Conservation (phyloP, 2,888 invertebrate genomes). For the Bugulina stolonifera region DNA sequence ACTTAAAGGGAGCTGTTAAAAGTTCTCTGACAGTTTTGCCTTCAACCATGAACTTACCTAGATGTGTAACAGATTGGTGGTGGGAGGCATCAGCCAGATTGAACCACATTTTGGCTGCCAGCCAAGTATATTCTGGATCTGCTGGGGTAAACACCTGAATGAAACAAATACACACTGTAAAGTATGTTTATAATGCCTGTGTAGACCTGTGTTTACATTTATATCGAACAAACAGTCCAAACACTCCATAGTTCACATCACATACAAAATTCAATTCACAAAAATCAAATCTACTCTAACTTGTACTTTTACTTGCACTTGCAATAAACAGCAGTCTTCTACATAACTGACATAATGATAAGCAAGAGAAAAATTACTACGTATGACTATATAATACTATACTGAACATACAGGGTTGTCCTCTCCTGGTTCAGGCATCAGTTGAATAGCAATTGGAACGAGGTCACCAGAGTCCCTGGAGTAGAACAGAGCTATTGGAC, state of each 20-base stretch:
- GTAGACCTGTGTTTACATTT: not conserved
- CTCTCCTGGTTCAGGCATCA: constrained; percentile 50
- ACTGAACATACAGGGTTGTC: constrained; percentile 50
- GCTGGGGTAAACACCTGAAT: constrained; percentile 51
- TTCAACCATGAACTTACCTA: too few species aligned
- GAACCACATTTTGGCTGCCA: constrained; percentile 54
- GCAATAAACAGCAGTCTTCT: too few species aligned
- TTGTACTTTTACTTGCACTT: too few species aligned
- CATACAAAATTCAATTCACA: too few species aligned
- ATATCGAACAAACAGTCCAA: too few species aligned
- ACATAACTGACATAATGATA: too few species aligned
- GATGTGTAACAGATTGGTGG: constrained; percentile 51
- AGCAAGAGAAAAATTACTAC: too few species aligned
- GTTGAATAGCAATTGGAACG: constrained; percentile 55
- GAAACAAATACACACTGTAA: not conserved
- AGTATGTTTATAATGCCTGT: not conserved
- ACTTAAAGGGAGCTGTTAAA: too few species aligned
- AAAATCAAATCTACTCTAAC: too few species aligned
- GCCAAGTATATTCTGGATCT: constrained; percentile 51
- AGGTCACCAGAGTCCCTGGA: constrained; percentile 48
- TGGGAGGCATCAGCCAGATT: constrained; percentile 52
- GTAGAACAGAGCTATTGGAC: constrained; percentile 54
- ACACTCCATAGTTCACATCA: too few species aligned
- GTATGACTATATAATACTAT: not conserved
- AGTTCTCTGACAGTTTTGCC: too few species aligned